Percentiles rank a stretch among this genome's conserved stretches.
phyloP scores from a whole-genome alignment of 2,888 invertebrate species.

The Conistra vaccinii region DNA sequence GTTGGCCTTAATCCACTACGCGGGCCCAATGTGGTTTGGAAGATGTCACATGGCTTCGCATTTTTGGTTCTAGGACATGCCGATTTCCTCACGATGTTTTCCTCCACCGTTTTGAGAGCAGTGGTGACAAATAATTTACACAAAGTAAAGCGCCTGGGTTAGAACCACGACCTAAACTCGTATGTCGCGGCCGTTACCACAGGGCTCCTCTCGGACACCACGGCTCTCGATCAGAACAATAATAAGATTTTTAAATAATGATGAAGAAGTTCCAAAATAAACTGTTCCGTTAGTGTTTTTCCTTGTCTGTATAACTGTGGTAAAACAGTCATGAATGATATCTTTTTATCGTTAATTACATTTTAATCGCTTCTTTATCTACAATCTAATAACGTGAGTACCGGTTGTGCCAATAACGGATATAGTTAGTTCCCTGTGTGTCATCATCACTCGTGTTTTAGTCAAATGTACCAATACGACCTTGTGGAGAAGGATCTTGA shows the following conservation, averaged over 20 bases:
- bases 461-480: not conserved
- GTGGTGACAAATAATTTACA: no score
- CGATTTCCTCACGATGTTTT: no score
- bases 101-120: no score
- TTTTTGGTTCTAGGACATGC: no score
- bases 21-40: no score
- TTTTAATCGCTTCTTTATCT: constrained; percentile 32
- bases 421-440: constrained; percentile 11
- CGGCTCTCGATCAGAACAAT: not conserved
- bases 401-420: constrained; percentile 2
- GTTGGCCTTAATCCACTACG: no score
- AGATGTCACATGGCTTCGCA: no score
- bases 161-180: no score
- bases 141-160: no score
- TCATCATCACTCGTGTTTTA: constrained; percentile 26
- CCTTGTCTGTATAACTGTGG: not conserved
- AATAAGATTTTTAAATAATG: not conserved
- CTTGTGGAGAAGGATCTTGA: constrained; percentile 1
- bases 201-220: no score
- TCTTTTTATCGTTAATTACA: constrained; percentile 48
- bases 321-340: constrained; percentile 17
- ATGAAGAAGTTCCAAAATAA: not conserved
- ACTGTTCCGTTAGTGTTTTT: not conserved
- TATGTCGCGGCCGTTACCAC: no score
- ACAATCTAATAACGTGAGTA: constrained; percentile 35